These are phyloP conservation scores for Heteronetta atricapilla DNA, from an alignment of 2,113 vertebrate genomes.

Conservation along the genomic window DNA sequence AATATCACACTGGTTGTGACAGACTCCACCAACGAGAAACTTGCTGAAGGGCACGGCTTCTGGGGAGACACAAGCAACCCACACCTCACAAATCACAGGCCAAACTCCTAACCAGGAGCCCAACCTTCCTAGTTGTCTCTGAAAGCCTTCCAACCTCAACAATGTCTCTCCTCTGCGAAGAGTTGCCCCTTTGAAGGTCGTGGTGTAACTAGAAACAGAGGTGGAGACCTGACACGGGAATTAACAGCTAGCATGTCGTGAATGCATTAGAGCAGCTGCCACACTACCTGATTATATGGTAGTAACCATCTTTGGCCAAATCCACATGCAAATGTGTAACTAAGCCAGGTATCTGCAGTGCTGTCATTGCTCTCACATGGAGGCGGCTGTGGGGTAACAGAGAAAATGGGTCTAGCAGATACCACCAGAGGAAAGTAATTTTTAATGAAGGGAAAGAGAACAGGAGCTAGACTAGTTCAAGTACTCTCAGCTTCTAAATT, in stretches of 20 bases:
- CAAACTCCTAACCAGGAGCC: background rate
- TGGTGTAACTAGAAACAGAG: fast-evolving
- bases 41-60: background rate
- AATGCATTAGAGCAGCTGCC: fast-evolving
- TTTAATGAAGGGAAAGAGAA: background rate
- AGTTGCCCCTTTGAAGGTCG: background rate
- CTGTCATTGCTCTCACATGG: background rate
- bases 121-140: background rate
- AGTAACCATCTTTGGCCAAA: background rate
- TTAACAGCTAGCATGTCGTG: fast-evolving
- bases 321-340: background rate
- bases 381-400: background rate
- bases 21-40: background rate
- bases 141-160: background rate
- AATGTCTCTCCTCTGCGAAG: background rate
- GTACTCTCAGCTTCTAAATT: background rate
- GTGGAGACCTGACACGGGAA: background rate
- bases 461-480: background rate
- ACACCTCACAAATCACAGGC: background rate
- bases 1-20: fast-evolving
- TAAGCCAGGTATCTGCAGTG: background rate
- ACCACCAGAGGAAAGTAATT: background rate
- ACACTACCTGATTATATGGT: too few relatives aligned
- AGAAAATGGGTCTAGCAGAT: background rate
- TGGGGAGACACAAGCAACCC: background rate